Evolutionary conservation across 2,797 vertebrate genomes (phyloP).

Genomic region (Eremophila alpestris): DNA sequence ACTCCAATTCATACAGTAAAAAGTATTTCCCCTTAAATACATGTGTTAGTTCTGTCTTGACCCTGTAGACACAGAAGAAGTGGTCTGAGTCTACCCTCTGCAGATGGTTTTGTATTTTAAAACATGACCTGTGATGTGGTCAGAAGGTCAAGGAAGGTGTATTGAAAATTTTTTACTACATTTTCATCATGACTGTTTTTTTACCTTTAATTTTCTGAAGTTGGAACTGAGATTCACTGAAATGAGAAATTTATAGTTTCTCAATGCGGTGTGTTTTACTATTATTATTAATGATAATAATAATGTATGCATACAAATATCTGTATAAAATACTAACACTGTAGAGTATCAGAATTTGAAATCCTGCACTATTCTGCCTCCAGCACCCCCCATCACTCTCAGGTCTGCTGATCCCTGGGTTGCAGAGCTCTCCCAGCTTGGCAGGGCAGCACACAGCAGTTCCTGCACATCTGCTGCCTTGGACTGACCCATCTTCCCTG

Average conservation of each 20-base stretch:
- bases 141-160: neutral
- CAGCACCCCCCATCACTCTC: neutral
- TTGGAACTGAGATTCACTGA: neutral
- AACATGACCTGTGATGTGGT: neutral
- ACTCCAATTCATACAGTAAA: neutral
- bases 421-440: neutral
- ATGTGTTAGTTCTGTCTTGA: neutral
- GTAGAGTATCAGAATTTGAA: neutral
- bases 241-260: neutral
- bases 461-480: neutral
- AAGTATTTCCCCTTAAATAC: neutral
- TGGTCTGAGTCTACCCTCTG: neutral
- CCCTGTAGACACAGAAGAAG: neutral
- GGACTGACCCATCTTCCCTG: neutral
- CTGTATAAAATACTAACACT: neutral
- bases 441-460: accelerated
- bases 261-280: neutral
- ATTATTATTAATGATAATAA: neutral
- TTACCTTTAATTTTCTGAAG: neutral
- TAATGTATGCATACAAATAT: neutral
- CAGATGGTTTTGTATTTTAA: neutral
- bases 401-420: neutral
- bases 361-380: neutral
- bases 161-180: neutral
- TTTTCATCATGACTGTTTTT: neutral